Evolutionary conservation across 2,113 vertebrate genomes (phyloP).

Genomic region (Cercocebus atys): DNA sequence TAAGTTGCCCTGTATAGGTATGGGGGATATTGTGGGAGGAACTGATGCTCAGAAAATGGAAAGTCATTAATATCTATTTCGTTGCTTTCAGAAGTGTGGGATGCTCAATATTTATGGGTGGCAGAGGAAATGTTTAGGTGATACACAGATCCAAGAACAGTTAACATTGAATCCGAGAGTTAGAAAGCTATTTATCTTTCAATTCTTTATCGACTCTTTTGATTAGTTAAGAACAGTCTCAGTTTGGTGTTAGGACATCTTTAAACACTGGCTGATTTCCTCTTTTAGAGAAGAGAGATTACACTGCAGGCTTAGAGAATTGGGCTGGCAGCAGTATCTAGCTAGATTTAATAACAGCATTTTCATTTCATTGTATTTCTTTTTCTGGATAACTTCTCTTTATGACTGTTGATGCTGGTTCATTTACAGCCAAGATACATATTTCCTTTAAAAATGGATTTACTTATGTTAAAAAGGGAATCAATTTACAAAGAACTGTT

Average conservation of each 20-base stretch:
- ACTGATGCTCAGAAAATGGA: slow-evolving; percentile 6
- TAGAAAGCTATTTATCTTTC: slow-evolving; percentile 45
- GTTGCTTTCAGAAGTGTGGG: slow-evolving; percentile 30
- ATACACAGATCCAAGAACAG: neutral
- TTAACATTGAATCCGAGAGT: neutral
- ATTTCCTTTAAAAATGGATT: slow-evolving; percentile 25
- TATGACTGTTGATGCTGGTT: neutral
- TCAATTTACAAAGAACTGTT: neutral
- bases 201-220: slow-evolving; percentile 35
- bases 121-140: neutral
- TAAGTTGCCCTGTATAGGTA: neutral
- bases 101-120: slow-evolving; percentile 48
- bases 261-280: neutral
- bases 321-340: neutral
- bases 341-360: neutral
- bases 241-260: neutral
- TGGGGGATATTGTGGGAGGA: slow-evolving; percentile 9
- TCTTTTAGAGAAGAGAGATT: slow-evolving; percentile 23
- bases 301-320: neutral
- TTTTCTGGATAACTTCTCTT: slow-evolving; percentile 29
- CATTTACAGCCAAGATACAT: neutral
- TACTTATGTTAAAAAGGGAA: slow-evolving; percentile 20
- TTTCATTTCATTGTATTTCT: slow-evolving; percentile 36
- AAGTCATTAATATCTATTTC: slow-evolving; percentile 54
- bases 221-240: slow-evolving; percentile 57